These are phyloP conservation scores for Forbesichthys agassizii DNA, from an alignment of 2,113 vertebrate genomes.

Conservation along the genomic window DNA sequence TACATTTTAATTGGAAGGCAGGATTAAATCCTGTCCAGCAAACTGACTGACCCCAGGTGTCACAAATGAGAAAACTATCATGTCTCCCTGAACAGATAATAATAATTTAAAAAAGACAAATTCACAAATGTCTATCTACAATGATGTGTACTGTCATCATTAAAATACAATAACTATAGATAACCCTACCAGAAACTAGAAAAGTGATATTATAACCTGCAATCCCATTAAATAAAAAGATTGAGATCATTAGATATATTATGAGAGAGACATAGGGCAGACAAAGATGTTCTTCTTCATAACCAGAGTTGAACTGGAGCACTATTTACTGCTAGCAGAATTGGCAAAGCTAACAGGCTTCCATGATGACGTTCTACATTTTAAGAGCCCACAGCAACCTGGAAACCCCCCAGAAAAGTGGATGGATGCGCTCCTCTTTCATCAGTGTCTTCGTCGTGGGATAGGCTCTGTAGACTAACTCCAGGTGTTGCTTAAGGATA, in stretches of 20 bases:
- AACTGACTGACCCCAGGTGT: too few species aligned
- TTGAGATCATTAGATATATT: neutral
- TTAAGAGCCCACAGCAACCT: constrained; percentile 17
- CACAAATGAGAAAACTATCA: too few species aligned
- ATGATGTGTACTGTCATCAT: too few species aligned
- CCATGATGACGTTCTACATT: constrained; percentile 31
- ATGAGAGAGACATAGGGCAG: neutral
- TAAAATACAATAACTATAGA: neutral
- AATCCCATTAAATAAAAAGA: neutral
- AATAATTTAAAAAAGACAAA: too few species aligned
- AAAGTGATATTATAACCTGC: neutral
- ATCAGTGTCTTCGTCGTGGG: constrained; percentile 28
- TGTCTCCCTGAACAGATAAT: too few species aligned
- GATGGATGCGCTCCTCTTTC: constrained; percentile 53
- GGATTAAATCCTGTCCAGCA: too few species aligned
- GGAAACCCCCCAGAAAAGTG: constrained; percentile 49
- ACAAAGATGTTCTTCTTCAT: constrained; percentile 1
- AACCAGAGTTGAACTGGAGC: neutral
- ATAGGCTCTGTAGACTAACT: constrained; percentile 47
- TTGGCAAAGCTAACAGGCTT: constrained; percentile 34
- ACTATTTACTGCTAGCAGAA: too few species aligned
- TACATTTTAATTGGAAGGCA: too few species aligned
- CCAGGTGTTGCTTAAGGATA: constrained; percentile 66
- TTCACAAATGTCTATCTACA: neutral
- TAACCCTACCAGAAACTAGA: neutral